Conservation (phyloP, 1,140 invertebrate species). For the Vollenhovia emeryi region DNA sequence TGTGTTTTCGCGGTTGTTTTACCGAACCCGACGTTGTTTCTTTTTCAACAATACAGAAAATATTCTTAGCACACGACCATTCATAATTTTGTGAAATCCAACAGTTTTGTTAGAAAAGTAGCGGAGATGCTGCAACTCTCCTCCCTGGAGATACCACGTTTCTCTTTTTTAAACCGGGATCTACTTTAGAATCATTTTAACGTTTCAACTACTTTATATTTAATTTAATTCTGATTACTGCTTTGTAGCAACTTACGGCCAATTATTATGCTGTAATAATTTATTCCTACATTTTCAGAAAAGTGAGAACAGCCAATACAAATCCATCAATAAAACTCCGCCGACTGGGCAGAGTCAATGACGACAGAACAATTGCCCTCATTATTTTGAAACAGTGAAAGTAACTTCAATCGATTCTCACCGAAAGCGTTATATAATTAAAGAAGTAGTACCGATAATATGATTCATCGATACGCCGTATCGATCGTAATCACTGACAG, state of each 20-base stretch:
- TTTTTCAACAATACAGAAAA: too few species aligned
- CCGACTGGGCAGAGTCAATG: neutral
- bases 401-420: neutral
- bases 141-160: too few species aligned
- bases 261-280: neutral
- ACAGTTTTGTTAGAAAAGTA: too few species aligned
- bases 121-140: too few species aligned
- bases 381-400: constrained; percentile 4
- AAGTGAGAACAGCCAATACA: neutral
- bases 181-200: neutral
- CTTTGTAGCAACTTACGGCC: neutral
- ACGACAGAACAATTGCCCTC: neutral
- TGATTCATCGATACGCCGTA: neutral
- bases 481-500: neutral
- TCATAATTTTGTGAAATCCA: too few species aligned
- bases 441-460: neutral
- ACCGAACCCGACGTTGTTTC: neutral
- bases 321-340: neutral
- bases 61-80: too few species aligned
- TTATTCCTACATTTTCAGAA: neutral
- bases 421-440: neutral
- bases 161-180: neutral
- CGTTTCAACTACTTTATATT: neutral
- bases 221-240: neutral
- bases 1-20: neutral